Evolutionary conservation across 2,113 vertebrate genomes (phyloP), one percentile per base, ranked within the genome.

Genomic region (Pyrgilauda ruficollis): DNA sequence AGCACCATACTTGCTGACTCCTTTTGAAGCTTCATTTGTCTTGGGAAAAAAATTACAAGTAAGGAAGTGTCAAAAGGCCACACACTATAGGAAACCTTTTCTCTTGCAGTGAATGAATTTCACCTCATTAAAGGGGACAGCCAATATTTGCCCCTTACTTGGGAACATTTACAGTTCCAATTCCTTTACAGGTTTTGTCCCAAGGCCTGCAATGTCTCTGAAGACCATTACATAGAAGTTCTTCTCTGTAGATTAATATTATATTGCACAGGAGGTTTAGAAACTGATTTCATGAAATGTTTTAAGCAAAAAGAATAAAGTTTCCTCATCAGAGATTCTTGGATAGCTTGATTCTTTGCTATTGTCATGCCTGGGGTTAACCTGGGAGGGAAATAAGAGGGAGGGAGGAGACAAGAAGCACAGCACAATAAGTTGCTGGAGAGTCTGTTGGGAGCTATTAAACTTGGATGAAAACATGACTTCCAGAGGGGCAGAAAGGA

Each of bases 81-180:
- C 18, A 66, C 2, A 30, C 0, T 0, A 19, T 14, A 61, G 6
- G 28, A 79, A 84, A 56, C 0, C 1, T 56, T 58, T 82, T 73
- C 33, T 73, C 11, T 73, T 9, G 10, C 13, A 63, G 6, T 19
- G 15, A 74, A n/a, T 15, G 9, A 47, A 15, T 88, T 93, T 69
- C 10, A 56, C 15, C n/a, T 41, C 7, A 44, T 43, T 64, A 5
- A 30, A 53, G 56, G 19, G 12, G 6, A 46, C 16, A 77, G 33
- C 0, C 13, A 59, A n/a, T 83, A 78, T 52, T 68, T 89, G 0
- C 7, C 15, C 37, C 22, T 61, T 86, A 24, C 53, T 80, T 88
- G 56, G 39, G 21, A 86, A 88, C 9, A 62, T 37, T 49, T 87
- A n/a, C 10, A 15, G 27, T 37, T 91, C 72, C 20, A 3, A 59